These are phyloP conservation scores for Neodiprion virginianus DNA, from an alignment of 1,140 invertebrate species.

Conservation along the genomic window DNA sequence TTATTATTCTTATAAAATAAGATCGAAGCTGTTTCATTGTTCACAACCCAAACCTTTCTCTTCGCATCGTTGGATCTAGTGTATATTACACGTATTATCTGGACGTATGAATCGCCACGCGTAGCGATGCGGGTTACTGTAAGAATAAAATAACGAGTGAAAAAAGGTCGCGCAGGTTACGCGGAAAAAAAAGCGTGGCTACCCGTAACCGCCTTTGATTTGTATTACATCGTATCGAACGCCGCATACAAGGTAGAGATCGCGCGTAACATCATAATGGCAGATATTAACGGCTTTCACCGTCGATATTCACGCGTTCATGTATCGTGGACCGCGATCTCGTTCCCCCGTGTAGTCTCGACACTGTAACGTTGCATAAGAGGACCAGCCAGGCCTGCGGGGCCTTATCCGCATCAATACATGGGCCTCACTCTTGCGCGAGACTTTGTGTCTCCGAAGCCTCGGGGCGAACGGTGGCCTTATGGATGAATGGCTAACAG, in stretches of 20 bases:
- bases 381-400: slow-evolving; percentile 21
- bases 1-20: slow-evolving; percentile 18
- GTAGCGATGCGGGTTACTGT: not conserved
- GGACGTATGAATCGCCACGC: not conserved
- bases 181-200: too few species aligned
- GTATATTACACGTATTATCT: slow-evolving; percentile 13
- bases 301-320: slow-evolving; percentile 29
- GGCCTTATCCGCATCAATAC: slow-evolving; percentile 7
- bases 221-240: too few species aligned
- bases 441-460: too few species aligned
- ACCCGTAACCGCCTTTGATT: too few species aligned
- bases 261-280: slow-evolving; percentile 22
- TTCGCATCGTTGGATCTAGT: slow-evolving; percentile 15
- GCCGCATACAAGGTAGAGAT: not conserved
- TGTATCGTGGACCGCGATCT: slow-evolving; percentile 34
- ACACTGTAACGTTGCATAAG: slow-evolving; percentile 34
- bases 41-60: slow-evolving; percentile 45
- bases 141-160: slow-evolving; percentile 9
- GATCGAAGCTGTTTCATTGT: not conserved
- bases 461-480: too few species aligned
- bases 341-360: slow-evolving; percentile 38
- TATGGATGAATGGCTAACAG: too few species aligned
- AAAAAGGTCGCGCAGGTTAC: too few species aligned
- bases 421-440: too few species aligned
- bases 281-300: slow-evolving; percentile 47